A percentile compares a stretch with the other conserved stretches of the same genome.
Conservation (phyloP, 2,797 vertebrate genomes). For the Denticeps clupeoides region DNA sequence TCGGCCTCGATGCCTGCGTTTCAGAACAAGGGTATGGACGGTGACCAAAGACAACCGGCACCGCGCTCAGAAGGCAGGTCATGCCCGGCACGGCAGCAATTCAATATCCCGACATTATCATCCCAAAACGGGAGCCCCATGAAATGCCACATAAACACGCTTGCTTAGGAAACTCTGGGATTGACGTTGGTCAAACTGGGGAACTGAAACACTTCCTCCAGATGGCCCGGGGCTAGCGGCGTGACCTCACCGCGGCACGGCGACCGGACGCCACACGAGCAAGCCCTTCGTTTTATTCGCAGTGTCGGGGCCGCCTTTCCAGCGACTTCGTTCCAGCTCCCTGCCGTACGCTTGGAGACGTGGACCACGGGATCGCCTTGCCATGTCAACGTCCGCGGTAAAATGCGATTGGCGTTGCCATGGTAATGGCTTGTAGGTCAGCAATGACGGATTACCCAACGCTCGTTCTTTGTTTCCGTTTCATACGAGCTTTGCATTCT, state of each 20-base stretch:
- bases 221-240: constrained; percentile 1
- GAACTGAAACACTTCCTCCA: constrained; percentile 19
- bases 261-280: neutral
- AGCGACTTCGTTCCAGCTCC: too few relatives aligned
- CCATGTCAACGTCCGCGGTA: too few relatives aligned
- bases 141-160: constrained; percentile 57
- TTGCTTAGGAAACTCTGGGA: constrained; percentile 42
- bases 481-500: too few relatives aligned
- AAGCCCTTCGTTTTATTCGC: too few relatives aligned
- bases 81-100: constrained; percentile 53
- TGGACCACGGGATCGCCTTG: too few relatives aligned
- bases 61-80: constrained; percentile 59
- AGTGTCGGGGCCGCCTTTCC: too few relatives aligned
- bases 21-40: constrained; percentile 34
- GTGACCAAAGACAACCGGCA: constrained; percentile 47
- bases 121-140: constrained; percentile 47
- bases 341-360: too few relatives aligned
- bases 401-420: too few relatives aligned
- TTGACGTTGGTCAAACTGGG: constrained; percentile 24
- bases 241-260: neutral
- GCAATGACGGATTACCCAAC: too few relatives aligned
- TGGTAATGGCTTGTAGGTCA: too few relatives aligned
- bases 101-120: constrained; percentile 52
- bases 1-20: constrained; percentile 11
- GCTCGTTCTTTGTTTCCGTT: too few relatives aligned